phyloP scores from a whole-genome alignment of 2,113 vertebrate species.

The Egretta garzetta region DNA sequence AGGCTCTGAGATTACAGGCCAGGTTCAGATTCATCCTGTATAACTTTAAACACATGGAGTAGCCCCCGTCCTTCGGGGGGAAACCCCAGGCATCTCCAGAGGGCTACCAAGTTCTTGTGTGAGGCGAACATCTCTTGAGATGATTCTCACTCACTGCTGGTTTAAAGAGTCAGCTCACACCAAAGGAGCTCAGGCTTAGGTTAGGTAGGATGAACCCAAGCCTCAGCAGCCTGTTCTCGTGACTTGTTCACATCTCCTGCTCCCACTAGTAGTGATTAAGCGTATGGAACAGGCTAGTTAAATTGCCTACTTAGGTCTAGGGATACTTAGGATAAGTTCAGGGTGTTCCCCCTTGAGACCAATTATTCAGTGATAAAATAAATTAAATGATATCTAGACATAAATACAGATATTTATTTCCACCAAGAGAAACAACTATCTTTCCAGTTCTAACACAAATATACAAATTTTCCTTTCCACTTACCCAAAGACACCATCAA shows the following conservation, averaged over 20 bases:
- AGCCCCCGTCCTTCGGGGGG: neutral
- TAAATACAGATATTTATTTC: constrained; percentile 29
- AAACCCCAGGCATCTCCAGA: neutral
- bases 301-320: neutral
- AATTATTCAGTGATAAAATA: constrained; percentile 15
- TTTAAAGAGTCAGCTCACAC: neutral
- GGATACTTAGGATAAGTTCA: neutral
- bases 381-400: constrained; percentile 30
- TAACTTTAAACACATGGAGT: fast-evolving
- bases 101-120: neutral
- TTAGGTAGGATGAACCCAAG: neutral
- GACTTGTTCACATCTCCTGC: neutral
- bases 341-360: neutral
- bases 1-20: neutral
- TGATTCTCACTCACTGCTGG: neutral
- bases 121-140: neutral
- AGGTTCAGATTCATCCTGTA: neutral
- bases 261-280: neutral
- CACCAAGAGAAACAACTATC: neutral
- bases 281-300: neutral
- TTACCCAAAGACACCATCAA: neutral
- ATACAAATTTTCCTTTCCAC: neutral
- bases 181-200: fast-evolving
- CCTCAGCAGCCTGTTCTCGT: neutral
- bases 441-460: constrained; percentile 14